Conservation (phyloP, 2,888 invertebrate genomes). For the Sylvicola cinctus region DNA sequence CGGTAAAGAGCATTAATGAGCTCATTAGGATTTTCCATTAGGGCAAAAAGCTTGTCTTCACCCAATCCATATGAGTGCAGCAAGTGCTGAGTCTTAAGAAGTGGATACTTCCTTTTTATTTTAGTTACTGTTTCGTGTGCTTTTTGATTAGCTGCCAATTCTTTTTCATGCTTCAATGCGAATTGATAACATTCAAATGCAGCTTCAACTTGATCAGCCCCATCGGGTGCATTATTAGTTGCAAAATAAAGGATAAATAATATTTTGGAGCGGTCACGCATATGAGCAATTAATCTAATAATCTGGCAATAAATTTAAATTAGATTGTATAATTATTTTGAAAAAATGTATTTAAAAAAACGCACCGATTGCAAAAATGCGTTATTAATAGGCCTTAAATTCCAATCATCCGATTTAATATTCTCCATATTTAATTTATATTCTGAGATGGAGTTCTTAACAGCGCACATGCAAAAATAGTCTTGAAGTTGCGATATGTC, state of each 20-base stretch:
- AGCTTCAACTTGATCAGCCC: constrained; percentile 25
- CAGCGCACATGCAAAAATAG: constrained; percentile 22
- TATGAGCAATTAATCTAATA: constrained; percentile 17
- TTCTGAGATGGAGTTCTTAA: constrained; percentile 22
- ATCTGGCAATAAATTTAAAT: constrained; percentile 11
- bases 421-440: constrained; percentile 18
- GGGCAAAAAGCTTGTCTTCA: constrained; percentile 19
- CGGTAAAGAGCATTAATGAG: constrained; percentile 20
- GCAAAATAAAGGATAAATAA: constrained; percentile 23
- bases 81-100: constrained; percentile 22
- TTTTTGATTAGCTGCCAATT: constrained; percentile 13
- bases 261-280: constrained; percentile 17
- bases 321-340: background rate
- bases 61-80: constrained; percentile 19
- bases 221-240: constrained; percentile 21
- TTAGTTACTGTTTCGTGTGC: constrained; percentile 15
- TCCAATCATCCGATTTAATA: constrained; percentile 15
- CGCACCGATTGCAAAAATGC: constrained; percentile 22
- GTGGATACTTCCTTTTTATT: constrained; percentile 23
- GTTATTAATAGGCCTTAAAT: constrained; percentile 23
- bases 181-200: constrained; percentile 23
- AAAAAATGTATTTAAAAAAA: constrained; percentile 2
- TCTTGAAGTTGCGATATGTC: constrained; percentile 19
- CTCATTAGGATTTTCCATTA: constrained; percentile 20
- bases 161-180: constrained; percentile 14